Evolutionary conservation across 2,797 vertebrate genomes (phyloP).

Genomic region (Synaphobranchus kaupii): DNA sequence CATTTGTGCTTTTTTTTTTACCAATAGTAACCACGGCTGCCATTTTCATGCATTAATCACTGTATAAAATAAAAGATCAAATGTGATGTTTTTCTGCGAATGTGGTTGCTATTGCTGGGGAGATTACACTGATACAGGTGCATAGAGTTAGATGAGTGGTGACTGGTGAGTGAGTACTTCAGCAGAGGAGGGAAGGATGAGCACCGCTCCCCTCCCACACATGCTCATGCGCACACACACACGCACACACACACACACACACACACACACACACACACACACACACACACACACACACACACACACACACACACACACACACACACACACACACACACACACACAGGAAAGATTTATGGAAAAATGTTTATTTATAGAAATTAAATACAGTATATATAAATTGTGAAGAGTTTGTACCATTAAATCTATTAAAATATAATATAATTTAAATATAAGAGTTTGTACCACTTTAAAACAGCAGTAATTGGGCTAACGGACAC

Average conservation of each 20-base stretch:
- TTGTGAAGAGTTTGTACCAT: too few species aligned
- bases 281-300: neutral
- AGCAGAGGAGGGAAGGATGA: neutral
- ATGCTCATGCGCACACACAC: neutral
- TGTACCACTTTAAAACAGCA: neutral
- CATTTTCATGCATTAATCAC: neutral
- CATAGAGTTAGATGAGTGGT: neutral
- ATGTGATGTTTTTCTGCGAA: neutral
- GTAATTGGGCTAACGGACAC: too few species aligned
- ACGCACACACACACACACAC: constrained; percentile 24
- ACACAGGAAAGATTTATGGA: neutral
- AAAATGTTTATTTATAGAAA: too few species aligned
- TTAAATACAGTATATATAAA: too few species aligned
- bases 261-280: constrained; percentile 24
- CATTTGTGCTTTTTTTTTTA: neutral
- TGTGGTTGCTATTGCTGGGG: neutral
- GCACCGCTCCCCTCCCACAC: constrained; percentile 47
- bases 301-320: constrained; percentile 27
- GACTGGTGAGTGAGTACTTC: neutral
- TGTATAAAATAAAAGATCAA: neutral
- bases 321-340: neutral
- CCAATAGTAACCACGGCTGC: neutral
- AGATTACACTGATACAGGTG: neutral
- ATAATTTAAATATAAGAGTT: neutral
- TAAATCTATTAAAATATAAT: too few species aligned